Evolutionary conservation across 2,797 vertebrate species (phyloP).

Genomic region (Neopelma chrysocephalum): DNA sequence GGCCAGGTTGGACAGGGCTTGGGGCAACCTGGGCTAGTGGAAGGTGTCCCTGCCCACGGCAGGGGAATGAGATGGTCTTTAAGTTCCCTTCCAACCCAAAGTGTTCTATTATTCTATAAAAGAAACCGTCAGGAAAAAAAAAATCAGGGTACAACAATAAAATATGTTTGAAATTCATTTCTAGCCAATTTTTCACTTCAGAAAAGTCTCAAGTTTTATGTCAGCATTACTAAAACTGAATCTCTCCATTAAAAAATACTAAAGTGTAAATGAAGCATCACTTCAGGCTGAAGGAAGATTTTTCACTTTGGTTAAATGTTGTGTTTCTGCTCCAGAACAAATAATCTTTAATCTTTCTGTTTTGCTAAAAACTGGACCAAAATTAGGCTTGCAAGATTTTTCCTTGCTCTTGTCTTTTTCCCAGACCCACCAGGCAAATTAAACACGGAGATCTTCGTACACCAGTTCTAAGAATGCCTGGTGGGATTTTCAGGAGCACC

Average conservation of each 20-base stretch:
- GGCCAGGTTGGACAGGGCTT: not conserved
- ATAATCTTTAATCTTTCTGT: not conserved
- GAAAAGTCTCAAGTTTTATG: not conserved
- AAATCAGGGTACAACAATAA: not conserved
- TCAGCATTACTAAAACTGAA: not conserved
- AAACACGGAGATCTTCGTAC: not conserved
- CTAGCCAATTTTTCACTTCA: not conserved
- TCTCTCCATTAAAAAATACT: not conserved
- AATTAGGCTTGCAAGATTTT: not conserved
- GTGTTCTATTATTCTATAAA: not conserved
- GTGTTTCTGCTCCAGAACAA: not conserved
- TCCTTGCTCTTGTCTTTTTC: not conserved
- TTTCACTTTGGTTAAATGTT: not conserved
- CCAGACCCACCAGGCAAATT: not conserved
- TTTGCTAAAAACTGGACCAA: not conserved
- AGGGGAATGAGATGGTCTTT: not conserved
- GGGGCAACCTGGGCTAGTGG: not conserved
- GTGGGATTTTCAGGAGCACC: not conserved
- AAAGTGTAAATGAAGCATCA: not conserved
- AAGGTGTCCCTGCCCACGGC: not conserved
- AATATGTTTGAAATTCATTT: not conserved
- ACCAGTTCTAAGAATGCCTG: not conserved
- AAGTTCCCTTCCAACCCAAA: not conserved
- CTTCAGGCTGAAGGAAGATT: not conserved
- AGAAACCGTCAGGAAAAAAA: not conserved